phyloP scores from a whole-genome alignment of 2,888 invertebrate genomes.

The Danaus chrysippus region DNA sequence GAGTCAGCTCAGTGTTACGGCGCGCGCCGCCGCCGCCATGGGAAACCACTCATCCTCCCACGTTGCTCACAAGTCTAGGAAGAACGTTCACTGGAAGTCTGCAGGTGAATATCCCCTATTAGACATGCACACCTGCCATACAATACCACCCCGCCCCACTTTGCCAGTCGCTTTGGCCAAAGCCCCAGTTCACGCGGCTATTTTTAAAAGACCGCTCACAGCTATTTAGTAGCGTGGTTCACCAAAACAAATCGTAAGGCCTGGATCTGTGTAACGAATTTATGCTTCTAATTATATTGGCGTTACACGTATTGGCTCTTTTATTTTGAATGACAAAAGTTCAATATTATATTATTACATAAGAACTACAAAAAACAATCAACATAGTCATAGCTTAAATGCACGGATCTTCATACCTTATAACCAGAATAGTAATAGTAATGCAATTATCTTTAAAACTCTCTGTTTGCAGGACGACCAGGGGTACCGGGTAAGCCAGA shows the following conservation, averaged over 20 bases:
- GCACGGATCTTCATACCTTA: neutral
- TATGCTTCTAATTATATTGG: constrained; percentile 70
- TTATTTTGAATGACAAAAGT: neutral
- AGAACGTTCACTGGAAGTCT: constrained; percentile 91
- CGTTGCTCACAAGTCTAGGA: constrained; percentile 79
- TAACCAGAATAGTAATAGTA: neutral
- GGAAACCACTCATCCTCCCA: constrained; percentile 75
- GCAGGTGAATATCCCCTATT: constrained; percentile 81
- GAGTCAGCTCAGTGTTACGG: constrained; percentile 66
- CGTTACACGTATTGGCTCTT: constrained; percentile 41
- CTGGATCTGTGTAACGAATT: constrained; percentile 72
- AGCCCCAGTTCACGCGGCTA: constrained; percentile 57
- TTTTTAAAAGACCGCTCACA: constrained; percentile 71
- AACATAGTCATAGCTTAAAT: neutral
- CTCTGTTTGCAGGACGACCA: constrained; percentile 83
- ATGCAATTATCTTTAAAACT: constrained; percentile 1
- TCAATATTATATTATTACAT: neutral
- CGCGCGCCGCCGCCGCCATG: constrained; percentile 76
- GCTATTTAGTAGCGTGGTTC: constrained; percentile 70
- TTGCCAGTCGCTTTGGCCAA: constrained; percentile 34
- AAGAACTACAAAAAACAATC: constrained; percentile 4
- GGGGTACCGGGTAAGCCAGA: constrained; percentile 90
- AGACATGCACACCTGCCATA: constrained; percentile 28
- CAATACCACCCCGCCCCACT: constrained; percentile 27
- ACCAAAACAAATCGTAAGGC: constrained; percentile 77